These are phyloP conservation scores for Iphiclides podalirius DNA, from an alignment of 2,888 invertebrate species.

Conservation along the genomic window DNA sequence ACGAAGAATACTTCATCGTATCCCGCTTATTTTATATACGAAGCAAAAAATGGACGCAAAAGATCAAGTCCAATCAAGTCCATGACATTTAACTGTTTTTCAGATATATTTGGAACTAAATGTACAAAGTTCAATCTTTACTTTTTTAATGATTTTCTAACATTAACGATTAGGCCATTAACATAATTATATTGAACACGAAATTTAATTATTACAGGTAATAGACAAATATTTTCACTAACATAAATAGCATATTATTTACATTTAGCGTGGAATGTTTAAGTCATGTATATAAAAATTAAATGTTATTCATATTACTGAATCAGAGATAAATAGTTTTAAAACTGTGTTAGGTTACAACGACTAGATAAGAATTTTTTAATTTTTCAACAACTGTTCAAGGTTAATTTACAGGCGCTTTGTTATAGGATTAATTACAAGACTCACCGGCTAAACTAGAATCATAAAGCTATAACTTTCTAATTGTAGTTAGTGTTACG, in stretches of 20 bases:
- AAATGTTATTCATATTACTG: not conserved
- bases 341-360: not conserved
- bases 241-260: slow-evolving; percentile 44
- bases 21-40: not conserved
- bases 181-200: slow-evolving; percentile 44
- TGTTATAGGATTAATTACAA: not conserved
- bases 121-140: too few species aligned
- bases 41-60: slow-evolving; percentile 21
- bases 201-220: slow-evolving; percentile 43
- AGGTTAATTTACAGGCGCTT: slow-evolving; percentile 5
- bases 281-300: not conserved
- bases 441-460: not conserved
- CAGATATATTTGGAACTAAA: too few species aligned
- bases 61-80: slow-evolving; percentile 19
- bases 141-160: too few species aligned
- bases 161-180: slow-evolving; percentile 17
- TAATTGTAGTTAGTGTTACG: too few species aligned
- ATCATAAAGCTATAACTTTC: too few species aligned
- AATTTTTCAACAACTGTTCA: not conserved
- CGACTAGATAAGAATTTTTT: slow-evolving; percentile 16
- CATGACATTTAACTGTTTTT: not conserved
- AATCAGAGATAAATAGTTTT: slow-evolving; percentile 11
- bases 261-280: slow-evolving; percentile 41
- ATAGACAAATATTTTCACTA: slow-evolving; percentile 47
- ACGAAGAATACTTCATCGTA: not conserved